Base-by-base conservation (phyloP, 2,113 vertebrate genomes). In the Istiophorus platypterus region DNA sequence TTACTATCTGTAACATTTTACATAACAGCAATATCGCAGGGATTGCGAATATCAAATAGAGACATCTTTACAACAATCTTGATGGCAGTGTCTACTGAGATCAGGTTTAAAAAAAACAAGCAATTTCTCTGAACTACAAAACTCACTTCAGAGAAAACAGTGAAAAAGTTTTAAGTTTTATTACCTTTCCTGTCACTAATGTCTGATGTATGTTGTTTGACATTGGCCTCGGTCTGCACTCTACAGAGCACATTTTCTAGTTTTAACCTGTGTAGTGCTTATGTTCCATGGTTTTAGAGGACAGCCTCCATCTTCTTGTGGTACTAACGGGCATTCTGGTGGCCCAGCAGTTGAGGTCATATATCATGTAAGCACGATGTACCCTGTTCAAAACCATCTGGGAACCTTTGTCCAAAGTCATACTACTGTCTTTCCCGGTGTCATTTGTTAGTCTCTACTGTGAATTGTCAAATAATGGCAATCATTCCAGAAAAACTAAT, bases 1-100 rank as follows among this genome's bases (percentile, higher is more conserved):
- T 69, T 42, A 77, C 67, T 79, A 17, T n/a, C 26, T 65, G 13
- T 29, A 62, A 64, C 7, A 61, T 51, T 34, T 47, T 59, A 24
- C 9, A 13, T 7, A 39, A 18, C 18, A 54, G 13, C 24, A 45
- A 1, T 64, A 27, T 14, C 18, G 42, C 29, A 26, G 5, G 61
- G 11, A 54, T 45, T 10, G 6, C 27, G 20, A 10, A 66, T 54
- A 31, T 68, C 1, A 59, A 58, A 68, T 7, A 77, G 31, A 52
- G 12, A 41, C 24, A 31, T 54, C 9, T 27, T 31, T 12, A 18
- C 29, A 56, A 20, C 10, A 0, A 13, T 9, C 2, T 29, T 72
- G 24, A 72, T 22, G 42, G 31, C 14, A 13, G 14, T 14, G 15
- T 64, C 26, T 51, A 13, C 7, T 64, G 2, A 26, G 18, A 34